Percentiles rank a stretch among this genome's conserved stretches.
Evolutionary conservation across 1,140 invertebrate species (phyloP).

Genomic region (Cydia amplana): DNA sequence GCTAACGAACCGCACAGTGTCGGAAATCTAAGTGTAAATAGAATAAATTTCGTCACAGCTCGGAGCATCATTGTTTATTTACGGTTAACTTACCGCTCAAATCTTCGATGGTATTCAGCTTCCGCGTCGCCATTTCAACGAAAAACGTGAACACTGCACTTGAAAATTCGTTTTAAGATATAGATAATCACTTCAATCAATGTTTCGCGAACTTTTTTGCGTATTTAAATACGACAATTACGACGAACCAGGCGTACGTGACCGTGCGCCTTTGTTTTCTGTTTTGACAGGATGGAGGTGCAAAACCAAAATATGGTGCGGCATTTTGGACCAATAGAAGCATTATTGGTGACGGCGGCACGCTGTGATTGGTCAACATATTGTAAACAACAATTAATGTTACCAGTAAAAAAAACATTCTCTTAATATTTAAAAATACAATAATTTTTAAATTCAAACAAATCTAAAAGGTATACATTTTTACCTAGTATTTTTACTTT

Average conservation of each 20-base stretch:
- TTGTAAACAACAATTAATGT: conserved; percentile 52
- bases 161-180: conserved; percentile 32
- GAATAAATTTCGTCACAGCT: conserved; percentile 49
- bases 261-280: conserved; percentile 62
- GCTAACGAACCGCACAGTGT: conserved; percentile 15
- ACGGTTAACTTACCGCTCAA: conserved; percentile 67
- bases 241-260: conserved; percentile 19
- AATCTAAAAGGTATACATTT: no score
- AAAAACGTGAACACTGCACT: conserved; percentile 46
- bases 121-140: conserved; percentile 64
- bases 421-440: no score
- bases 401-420: conserved; percentile 37
- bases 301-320: conserved; percentile 36
- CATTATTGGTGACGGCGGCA: conserved; percentile 31
- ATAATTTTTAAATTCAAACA: no score
- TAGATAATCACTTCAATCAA: conserved; percentile 37
- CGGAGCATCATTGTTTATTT: conserved; percentile 64
- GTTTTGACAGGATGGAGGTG: conserved; percentile 57
- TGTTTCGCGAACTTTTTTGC: conserved; percentile 38
- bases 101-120: conserved; percentile 74
- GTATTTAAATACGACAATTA: conserved; percentile 31
- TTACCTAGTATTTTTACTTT: no score
- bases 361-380: conserved; percentile 47
- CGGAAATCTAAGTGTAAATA: conserved; percentile 37
- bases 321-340: conserved; percentile 42